These are phyloP conservation scores for Portevinia maculata DNA, from an alignment of 2,888 invertebrate genomes.

Conservation along the genomic window DNA sequence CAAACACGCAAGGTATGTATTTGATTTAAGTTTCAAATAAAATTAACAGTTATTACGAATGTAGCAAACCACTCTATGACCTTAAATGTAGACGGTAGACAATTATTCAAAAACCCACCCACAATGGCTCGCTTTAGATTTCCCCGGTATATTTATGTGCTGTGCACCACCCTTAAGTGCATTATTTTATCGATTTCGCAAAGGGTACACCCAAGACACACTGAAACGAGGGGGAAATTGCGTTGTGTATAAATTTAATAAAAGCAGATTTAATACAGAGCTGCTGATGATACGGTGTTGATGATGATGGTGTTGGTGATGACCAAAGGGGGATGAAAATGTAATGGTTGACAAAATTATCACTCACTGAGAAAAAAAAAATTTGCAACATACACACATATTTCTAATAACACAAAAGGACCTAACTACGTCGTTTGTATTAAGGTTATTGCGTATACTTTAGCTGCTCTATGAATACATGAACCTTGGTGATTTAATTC, in stretches of 20 bases:
- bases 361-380: constrained; percentile 38
- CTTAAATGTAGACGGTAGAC: constrained; percentile 32
- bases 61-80: constrained; percentile 46
- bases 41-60: no score
- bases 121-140: constrained; percentile 10
- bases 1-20: background rate
- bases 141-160: constrained; percentile 24
- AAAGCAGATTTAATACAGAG: background rate
- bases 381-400: constrained; percentile 8
- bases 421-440: constrained; percentile 50
- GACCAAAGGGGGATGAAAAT: constrained; percentile 48
- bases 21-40: background rate
- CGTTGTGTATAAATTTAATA: constrained; percentile 59
- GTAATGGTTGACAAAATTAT: constrained; percentile 70
- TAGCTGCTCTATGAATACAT: constrained; percentile 23
- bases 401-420: constrained; percentile 47
- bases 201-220: constrained; percentile 39
- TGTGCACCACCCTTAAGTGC: constrained; percentile 60
- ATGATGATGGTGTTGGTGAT: constrained; percentile 21
- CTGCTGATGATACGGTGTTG: constrained; percentile 11
- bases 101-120: constrained; percentile 22
- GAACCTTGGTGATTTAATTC: constrained; percentile 22
- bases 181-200: constrained; percentile 69
- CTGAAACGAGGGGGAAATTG: constrained; percentile 54
- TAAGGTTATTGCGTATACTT: constrained; percentile 46